Base-by-base conservation (phyloP, 2,888 invertebrate genomes). In the Ferrisia virgata region DNA sequence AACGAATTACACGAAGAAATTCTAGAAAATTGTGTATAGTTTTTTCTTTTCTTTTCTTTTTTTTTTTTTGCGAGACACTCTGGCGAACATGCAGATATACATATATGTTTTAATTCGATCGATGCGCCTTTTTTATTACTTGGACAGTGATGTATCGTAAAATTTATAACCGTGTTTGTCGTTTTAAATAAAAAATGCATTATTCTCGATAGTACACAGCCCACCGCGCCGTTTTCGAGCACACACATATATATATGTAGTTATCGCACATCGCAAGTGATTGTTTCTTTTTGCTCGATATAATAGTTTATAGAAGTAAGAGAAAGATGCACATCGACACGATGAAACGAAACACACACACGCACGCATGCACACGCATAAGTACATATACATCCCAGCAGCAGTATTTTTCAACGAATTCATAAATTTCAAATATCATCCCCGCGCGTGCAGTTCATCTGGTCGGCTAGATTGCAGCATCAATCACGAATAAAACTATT, bases 91-190 rank as follows among this genome's bases (percentile, higher is more conserved):
- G 53, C 22, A n/a, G n/a, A n/a, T n/a, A 39, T 8, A 39, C 53
- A 76, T 76, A 28, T 28, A 15, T 64, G 64, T 64, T 64, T 64
- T 64, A 64, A 64, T 64, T 64, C 28, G 64, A 64, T 64, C 25
- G 64, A 64, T 64, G 64, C 64, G 25, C 64, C 28, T 64, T 64
- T 64, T 64, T 64, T 64, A 64, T 64, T 64, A 64, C 64, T 28
- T 36, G 72, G 72, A 33, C 33, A 76, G 18, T 76, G 36, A 76
- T 36, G 72, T 33, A 76, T 76, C 72, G 72, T 76, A 76, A 76
- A 76, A 76, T 76, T 76, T 76, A 76, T 76, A 76, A 76, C 72
- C 72, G 72, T 76, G 36, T 76, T 76, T 76, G 72, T 76, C 72
- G 36, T 36, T 76, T 76, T 36, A 76, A 76, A 76, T 76, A 76